Base-by-base conservation (phyloP, 2,797 vertebrate genomes). In the Dendrocincla tyrannina region DNA sequence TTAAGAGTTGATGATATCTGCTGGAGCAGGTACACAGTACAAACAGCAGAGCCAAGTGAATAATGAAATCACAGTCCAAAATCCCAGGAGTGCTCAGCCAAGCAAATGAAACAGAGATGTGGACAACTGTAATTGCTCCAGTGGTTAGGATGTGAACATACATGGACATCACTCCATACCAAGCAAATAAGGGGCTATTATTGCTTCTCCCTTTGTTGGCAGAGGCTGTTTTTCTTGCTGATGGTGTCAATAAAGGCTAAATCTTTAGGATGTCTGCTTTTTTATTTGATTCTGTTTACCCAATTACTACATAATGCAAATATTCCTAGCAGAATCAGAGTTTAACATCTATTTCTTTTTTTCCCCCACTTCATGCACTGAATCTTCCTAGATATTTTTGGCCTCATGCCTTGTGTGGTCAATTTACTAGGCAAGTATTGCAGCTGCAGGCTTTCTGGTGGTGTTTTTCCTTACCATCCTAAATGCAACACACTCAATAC, bases 1-100 rank as follows among this genome's bases (percentile, higher is more conserved):
- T 88, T 85, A 87, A 59, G 55, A 73, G 46, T 47, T 85, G 85
- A 91, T 91, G 89, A 19, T 93, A 92, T 78, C 87, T 92, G 24
- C 88, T 84, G 85, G 53, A 88, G 58, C 62, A 95, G 76, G 76
- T 95, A 80, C 79, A 79, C 63, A 85, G 66, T 85, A 60, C 49
- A 64, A 89, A 68, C 47, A 35, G 62, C 53, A 94, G 62, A 84
- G 72, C 64, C 63, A 68, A 88, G 46, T 7, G 14, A 83, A 47
- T 89, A 41, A 83, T 37, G 49, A 89, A 89, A 88, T 75, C 87
- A n/a, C 56, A 72, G 72, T 47, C 78, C 78, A 80, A 87, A 95
- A 91, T 83, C 73, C 89, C 81, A 68, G 60, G 92, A 88, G 68
- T 18, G 42, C 46, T 94, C 82, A 69, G 62, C 75, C 79, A 89